These are phyloP conservation scores for Listrodromus nycthemerus DNA, from an alignment of 2,888 invertebrate genomes.

Conservation along the genomic window DNA sequence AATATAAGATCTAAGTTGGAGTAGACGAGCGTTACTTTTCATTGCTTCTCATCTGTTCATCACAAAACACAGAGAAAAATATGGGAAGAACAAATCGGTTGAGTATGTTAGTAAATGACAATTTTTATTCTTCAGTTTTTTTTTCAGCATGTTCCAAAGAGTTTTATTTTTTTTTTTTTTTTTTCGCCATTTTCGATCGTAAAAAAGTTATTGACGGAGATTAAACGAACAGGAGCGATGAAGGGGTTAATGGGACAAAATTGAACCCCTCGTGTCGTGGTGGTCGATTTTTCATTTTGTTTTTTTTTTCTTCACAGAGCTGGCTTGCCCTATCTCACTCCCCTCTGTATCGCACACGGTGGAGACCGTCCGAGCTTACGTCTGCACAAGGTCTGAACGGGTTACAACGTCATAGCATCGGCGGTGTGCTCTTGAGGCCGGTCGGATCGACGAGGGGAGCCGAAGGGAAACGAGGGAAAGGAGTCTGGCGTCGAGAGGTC, in stretches of 20 bases:
- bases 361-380: constrained; percentile 44
- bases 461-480: constrained; percentile 64
- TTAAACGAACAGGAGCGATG: neutral
- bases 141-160: too few relatives aligned
- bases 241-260: neutral
- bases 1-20: too few relatives aligned
- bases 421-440: constrained; percentile 50
- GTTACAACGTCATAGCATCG: constrained; percentile 52
- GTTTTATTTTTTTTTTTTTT: too few relatives aligned
- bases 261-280: neutral
- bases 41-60: too few relatives aligned
- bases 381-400: constrained; percentile 63
- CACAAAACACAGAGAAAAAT: too few relatives aligned
- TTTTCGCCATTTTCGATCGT: neutral
- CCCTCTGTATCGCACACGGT: constrained; percentile 7
- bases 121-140: too few relatives aligned
- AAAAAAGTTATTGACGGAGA: neutral
- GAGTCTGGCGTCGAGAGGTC: constrained; percentile 73
- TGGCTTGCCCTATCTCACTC: constrained; percentile 8
- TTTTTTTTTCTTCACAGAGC: constrained; percentile 42
- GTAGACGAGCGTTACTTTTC: too few relatives aligned
- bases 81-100: too few relatives aligned
- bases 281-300: constrained; percentile 41
- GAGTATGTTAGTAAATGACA: too few relatives aligned
- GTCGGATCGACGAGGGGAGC: constrained; percentile 27